Base-by-base conservation (phyloP, 2,888 invertebrate species). In the Megalurothrips usitatus region DNA sequence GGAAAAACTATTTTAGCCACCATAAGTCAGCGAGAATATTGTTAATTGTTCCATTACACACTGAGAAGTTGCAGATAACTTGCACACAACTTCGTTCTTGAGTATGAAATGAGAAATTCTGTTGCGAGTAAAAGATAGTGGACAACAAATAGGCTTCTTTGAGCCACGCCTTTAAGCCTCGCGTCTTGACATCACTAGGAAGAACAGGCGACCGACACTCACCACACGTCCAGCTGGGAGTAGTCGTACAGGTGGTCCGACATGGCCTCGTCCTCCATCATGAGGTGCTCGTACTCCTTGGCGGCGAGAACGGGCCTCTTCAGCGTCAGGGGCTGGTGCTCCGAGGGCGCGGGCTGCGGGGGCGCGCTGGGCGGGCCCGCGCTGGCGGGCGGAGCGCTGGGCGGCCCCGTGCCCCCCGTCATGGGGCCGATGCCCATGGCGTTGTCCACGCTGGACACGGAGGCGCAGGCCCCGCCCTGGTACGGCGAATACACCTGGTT, bases 221-320 rank as follows among this genome's bases (percentile, higher is more conserved):
- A 94, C 96, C 96, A 96, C 78, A 93, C 94, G 86, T 94, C 91
- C 84, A 95, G 90, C 84, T 93, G 92, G 84, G 94, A 91, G 89
- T 96, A 96, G 88, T 97, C 96, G 88, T 97, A 97, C 28, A 98
- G 90, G 88, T 94, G 91, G 84, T 94, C 93, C 83, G 94, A 90
- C 81, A 92, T 91, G 84, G 92, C 92, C 48, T 85, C 85, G 86
- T 94, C 94, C 86, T 96, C 96, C 84, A 95, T 95, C 47, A 93
- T 91, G 81, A 94, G 90, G 82, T 91, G 92, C 85, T 96, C 95
- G 84, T 93, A 92, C 85, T 94, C 94, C 85, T 93, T 92, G 80
- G 92, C 91, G 80, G 92, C 92, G 85, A 97, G 90, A 83, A 91
- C 88, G 68, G 97, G 97, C 86, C 96, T 90, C 87, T 94, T 94